These are phyloP conservation scores for Sebastes kiyomatsui DNA, from an alignment of 2,797 vertebrate species.

Conservation along the genomic window DNA sequence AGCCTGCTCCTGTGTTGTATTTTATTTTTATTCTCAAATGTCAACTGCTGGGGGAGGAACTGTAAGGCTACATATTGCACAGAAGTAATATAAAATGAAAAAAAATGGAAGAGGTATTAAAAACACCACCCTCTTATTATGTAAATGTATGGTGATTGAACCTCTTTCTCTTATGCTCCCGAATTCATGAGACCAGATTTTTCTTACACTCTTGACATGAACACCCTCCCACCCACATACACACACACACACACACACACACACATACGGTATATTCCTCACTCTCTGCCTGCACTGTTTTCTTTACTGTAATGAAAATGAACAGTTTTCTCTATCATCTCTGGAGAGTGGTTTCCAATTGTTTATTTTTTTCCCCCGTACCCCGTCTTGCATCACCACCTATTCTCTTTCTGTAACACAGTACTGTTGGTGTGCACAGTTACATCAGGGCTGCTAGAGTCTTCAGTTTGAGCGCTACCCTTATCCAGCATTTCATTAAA, in stretches of 20 bases:
- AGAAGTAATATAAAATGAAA: slow-evolving; percentile 53
- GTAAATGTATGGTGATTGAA: slow-evolving; percentile 72
- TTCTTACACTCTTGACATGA: slow-evolving; percentile 38
- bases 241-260: background rate
- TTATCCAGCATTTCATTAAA: background rate
- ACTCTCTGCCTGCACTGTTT: background rate
- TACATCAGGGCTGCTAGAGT: background rate
- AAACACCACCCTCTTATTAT: slow-evolving; percentile 58
- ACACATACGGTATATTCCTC: background rate
- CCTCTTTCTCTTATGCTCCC: slow-evolving; percentile 24
- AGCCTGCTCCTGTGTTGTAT: slow-evolving; percentile 37
- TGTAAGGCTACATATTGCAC: slow-evolving; percentile 18
- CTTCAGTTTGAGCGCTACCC: background rate
- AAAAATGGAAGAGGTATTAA: slow-evolving; percentile 50
- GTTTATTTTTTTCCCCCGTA: background rate
- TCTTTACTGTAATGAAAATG: slow-evolving; percentile 6
- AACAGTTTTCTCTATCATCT: slow-evolving; percentile 14
- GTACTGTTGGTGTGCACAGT: background rate
- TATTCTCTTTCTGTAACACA: background rate
- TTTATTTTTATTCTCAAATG: slow-evolving; percentile 67
- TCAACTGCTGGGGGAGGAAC: slow-evolving; percentile 53
- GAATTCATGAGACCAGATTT: slow-evolving; percentile 43
- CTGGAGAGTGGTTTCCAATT: slow-evolving; percentile 6
- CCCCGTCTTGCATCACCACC: background rate
- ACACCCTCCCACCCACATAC: background rate